A percentile compares a stretch with the other conserved stretches of the same genome.
Evolutionary conservation across 2,797 vertebrate genomes (phyloP).

Genomic region (Pelobates cultripes): DNA sequence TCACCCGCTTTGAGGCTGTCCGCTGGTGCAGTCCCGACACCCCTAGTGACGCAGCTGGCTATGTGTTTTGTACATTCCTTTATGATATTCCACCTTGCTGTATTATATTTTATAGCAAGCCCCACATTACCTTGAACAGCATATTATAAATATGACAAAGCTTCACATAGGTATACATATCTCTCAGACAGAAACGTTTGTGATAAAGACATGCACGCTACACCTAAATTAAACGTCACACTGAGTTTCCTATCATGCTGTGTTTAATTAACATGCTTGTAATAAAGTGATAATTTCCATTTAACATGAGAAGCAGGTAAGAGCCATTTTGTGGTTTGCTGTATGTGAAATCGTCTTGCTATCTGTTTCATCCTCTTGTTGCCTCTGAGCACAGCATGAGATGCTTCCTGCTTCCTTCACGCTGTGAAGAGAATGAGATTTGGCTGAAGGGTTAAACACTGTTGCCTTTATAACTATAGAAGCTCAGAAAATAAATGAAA

Average conservation of each 20-base stretch:
- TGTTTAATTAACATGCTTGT: not conserved
- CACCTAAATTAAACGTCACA: not conserved
- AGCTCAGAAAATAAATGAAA: conserved; percentile 37
- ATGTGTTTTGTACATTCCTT: no score
- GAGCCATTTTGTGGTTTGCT: conserved; percentile 25
- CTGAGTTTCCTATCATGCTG: not conserved
- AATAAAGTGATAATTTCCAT: not conserved
- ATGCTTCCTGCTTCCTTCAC: not conserved
- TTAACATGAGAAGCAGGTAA: not conserved
- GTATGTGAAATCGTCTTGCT: conserved; percentile 30
- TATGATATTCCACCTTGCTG: no score
- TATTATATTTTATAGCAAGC: no score
- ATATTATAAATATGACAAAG: not conserved
- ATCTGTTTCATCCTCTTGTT: conserved; percentile 34
- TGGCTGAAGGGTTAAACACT: conserved; percentile 45
- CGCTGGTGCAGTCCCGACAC: no score
- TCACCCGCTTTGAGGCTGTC: no score
- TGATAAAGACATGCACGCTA: not conserved
- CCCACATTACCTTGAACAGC: no score
- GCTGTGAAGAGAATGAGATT: conserved; percentile 35
- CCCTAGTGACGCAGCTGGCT: no score
- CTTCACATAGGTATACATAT: not conserved
- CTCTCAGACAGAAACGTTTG: not conserved
- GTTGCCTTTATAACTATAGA: conserved; percentile 29
- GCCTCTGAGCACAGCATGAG: conserved; percentile 15